Conservation (phyloP, 1,140 invertebrate species). For the Daktulosphaira vitifoliae region DNA sequence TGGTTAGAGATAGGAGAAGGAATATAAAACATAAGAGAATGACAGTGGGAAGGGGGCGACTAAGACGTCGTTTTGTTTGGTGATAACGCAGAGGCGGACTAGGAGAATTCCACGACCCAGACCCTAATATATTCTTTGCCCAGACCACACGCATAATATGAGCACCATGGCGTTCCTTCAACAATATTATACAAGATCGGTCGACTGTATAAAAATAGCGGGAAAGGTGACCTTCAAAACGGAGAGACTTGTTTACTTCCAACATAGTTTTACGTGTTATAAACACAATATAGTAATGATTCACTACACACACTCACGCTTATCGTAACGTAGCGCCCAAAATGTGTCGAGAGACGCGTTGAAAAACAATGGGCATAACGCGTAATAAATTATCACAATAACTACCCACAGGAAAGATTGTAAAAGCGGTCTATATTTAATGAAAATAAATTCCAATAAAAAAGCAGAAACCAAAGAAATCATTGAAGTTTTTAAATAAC, state of each 20-base stretch:
- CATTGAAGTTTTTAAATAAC: too few relatives aligned
- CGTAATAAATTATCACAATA: too few relatives aligned
- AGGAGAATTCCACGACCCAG: background rate
- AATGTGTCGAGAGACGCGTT: too few relatives aligned
- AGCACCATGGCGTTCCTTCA: background rate
- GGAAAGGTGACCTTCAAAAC: conserved; percentile 24
- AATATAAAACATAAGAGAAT: too few relatives aligned
- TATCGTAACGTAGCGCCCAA: too few relatives aligned
- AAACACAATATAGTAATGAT: background rate
- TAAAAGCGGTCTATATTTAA: too few relatives aligned
- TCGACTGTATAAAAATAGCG: conserved; percentile 7
- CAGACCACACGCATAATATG: conserved; percentile 21
- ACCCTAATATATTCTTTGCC: too few relatives aligned
- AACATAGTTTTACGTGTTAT: background rate
- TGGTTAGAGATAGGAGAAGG: background rate
- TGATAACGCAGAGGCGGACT: background rate
- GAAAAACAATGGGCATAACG: too few relatives aligned
- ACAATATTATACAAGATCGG: background rate
- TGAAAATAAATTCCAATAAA: too few relatives aligned
- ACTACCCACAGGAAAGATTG: too few relatives aligned
- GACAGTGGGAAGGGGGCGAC: background rate
- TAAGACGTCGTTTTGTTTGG: background rate
- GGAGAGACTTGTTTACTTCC: conserved; percentile 29
- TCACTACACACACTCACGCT: background rate
- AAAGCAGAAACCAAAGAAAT: too few relatives aligned